Evolutionary conservation across 2,113 vertebrate species (phyloP).

Genomic region (Gadus chalcogrammus): DNA sequence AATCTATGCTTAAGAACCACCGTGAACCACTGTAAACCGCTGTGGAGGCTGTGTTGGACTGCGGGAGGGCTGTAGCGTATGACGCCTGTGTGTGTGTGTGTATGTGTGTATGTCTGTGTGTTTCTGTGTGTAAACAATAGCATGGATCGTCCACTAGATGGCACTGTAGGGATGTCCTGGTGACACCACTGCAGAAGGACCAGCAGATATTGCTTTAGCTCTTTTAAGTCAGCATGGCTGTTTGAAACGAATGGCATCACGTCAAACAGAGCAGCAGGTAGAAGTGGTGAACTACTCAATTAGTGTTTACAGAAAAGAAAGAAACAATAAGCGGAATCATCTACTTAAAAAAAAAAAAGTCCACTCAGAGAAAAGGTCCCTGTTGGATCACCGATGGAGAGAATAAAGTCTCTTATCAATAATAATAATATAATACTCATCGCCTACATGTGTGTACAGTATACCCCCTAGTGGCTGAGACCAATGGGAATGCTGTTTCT

Average conservation of each 20-base stretch:
- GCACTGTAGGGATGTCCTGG: conserved; percentile 55
- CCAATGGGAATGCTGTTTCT: conserved; percentile 35
- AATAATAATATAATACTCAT: conserved; percentile 23
- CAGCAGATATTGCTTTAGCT: conserved; percentile 66
- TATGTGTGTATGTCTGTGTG: conserved; percentile 1
- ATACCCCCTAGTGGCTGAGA: neutral
- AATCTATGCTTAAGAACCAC: no score
- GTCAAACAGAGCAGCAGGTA: conserved; percentile 14
- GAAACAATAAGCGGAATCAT: neutral
- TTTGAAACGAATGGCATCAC: conserved; percentile 42
- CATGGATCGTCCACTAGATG: conserved; percentile 58
- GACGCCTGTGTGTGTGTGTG: neutral
- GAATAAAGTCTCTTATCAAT: conserved; percentile 45
- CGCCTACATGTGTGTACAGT: conserved; percentile 32
- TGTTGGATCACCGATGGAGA: conserved; percentile 37
- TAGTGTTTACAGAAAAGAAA: conserved; percentile 36
- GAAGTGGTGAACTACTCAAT: conserved; percentile 42
- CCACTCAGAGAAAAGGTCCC: conserved; percentile 50
- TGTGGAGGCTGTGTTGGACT: no score
- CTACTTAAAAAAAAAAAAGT: neutral
- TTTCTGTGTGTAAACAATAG: conserved; percentile 49
- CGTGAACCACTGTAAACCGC: no score
- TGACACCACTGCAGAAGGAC: conserved; percentile 43
- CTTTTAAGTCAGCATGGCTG: conserved; percentile 53
- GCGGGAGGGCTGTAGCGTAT: no score